Base-by-base conservation (phyloP, 2,797 vertebrate genomes). In the Poeciliopsis infans region DNA sequence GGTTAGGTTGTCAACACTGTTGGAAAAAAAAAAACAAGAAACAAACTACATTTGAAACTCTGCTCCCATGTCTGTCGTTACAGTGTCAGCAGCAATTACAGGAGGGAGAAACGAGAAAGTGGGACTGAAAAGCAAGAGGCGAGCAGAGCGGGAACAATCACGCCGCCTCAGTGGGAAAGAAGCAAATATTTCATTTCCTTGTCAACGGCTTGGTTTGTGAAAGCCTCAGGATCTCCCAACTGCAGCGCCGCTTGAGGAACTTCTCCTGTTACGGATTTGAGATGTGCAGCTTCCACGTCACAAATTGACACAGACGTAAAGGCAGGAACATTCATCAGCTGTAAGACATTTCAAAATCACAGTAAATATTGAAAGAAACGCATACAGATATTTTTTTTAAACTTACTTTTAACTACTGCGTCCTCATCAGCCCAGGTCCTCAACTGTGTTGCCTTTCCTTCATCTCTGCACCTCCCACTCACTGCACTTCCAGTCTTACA, bases 31-130 rank as follows among this genome's bases (percentile, higher is more conserved):
- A 20, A 49, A 51, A 31, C 2, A 76, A 59, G 15, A 66, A 49
- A 46, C 25, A 33, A 0, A 1, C 68, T 31, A 43, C 28, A 68
- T 79, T 74, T 79, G 77, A 31, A 46, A 82, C 71, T 51, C 47
- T 66, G 80, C 73, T 53, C 64, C 81, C 49, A 43, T 72, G 72
- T 81, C 81, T 81, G 83, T 80, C 78, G 78, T 46, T 79, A 86
- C 78, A 76, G 41, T 80, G 83, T 88, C 79, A 71, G 46, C 43
- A 75, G 79, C 81, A 90, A 91, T 91, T 89, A 89, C 80, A 45
- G 72, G 36, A 79, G 75, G 80, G 80, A 76, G 75, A 74, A 84
- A 76, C 49, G 61, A 70, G 53, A 64, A 77, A 70, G 53, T 36
- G 11, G 49, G 31, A 71, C 25, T 25, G 45, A 68, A 76, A 81